A percentile compares a stretch with the other conserved stretches of the same genome.
Conservation (phyloP, 2,888 invertebrate species). For the Ligdia adustata region DNA sequence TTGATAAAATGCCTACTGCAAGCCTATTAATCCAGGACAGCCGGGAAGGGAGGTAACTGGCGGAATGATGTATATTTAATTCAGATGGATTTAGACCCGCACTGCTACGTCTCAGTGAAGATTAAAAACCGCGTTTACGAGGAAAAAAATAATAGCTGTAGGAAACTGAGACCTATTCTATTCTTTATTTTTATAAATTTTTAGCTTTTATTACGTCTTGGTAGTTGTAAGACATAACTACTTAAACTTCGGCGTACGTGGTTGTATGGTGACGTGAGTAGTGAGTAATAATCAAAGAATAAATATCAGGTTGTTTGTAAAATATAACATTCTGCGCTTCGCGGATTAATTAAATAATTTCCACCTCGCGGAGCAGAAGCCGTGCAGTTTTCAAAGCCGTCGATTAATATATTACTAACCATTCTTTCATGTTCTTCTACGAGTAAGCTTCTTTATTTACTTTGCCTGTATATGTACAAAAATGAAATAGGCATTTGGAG, state of each 20-base stretch:
- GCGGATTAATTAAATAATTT: slow-evolving; percentile 40
- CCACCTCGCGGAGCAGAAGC: slow-evolving; percentile 34
- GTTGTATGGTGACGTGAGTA: no score
- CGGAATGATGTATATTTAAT: slow-evolving; percentile 22
- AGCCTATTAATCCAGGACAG: slow-evolving; percentile 10
- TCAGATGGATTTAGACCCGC: slow-evolving; percentile 5
- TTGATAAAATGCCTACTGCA: slow-evolving; percentile 22
- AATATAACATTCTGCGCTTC: slow-evolving; percentile 26
- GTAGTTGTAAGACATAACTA: no score
- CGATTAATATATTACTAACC: slow-evolving; percentile 25
- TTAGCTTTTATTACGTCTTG: no score
- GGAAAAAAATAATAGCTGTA: neutral
- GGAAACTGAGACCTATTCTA: no score
- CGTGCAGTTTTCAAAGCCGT: slow-evolving; percentile 30
- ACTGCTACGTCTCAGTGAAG: slow-evolving; percentile 8
- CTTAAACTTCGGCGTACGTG: no score
- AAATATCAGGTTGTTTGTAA: slow-evolving; percentile 26
- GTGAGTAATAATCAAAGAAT: no score
- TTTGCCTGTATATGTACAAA: no score
- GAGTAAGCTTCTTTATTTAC: no score
- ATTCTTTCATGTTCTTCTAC: neutral
- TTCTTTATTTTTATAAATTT: no score
- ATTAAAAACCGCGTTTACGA: slow-evolving; percentile 10
- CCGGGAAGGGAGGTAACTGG: slow-evolving; percentile 9
- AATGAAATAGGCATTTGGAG: no score